These are phyloP conservation scores for Geotrypetes seraphini DNA, from an alignment of 2,797 vertebrate species.

Conservation along the genomic window DNA sequence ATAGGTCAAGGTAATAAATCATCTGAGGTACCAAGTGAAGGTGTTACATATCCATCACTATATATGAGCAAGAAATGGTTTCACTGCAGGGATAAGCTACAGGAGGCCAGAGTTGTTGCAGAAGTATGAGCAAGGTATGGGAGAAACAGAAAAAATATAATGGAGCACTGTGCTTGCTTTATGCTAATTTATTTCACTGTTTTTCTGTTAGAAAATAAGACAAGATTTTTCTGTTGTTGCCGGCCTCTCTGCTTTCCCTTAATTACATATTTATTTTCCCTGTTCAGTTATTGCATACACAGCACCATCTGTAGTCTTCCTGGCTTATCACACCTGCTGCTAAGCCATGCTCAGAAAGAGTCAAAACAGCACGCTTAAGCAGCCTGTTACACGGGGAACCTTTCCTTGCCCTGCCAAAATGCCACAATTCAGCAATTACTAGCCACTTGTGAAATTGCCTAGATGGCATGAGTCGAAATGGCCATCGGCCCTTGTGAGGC, in stretches of 20 bases:
- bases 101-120: neutral
- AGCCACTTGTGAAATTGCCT: too few species aligned
- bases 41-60: too few species aligned
- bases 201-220: neutral
- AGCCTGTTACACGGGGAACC: too few species aligned
- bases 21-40: too few species aligned
- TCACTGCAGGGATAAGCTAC: neutral
- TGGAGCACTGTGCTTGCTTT: slow-evolving; percentile 4
- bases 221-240: slow-evolving; percentile 1
- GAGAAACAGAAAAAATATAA: neutral
- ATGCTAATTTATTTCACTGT: neutral
- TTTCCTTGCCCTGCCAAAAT: neutral
- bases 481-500: too few species aligned
- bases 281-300: neutral
- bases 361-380: too few species aligned
- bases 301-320: slow-evolving; percentile 22
- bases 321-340: neutral
- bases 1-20: too few species aligned
- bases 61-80: too few species aligned
- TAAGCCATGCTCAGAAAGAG: too few species aligned
- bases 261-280: neutral
- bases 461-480: too few species aligned
- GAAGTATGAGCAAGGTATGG: too few species aligned
- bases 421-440: too few species aligned
- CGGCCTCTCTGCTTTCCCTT: neutral